Evolutionary conservation across 2,888 invertebrate species (phyloP).

Genomic region (Patella caerulea): DNA sequence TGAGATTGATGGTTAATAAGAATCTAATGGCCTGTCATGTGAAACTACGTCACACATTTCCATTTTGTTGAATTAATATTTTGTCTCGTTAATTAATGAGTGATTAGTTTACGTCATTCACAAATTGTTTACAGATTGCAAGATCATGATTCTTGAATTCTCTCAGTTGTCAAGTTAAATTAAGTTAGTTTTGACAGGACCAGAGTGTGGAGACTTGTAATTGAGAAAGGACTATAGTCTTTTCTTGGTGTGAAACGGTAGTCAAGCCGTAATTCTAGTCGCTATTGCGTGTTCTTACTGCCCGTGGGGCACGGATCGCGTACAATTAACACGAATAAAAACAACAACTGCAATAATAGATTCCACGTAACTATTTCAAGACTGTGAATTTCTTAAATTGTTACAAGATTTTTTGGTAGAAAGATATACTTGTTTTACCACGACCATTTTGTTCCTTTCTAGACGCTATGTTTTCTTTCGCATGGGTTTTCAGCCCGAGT

Average conservation of each 20-base stretch:
- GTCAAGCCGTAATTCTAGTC: no score
- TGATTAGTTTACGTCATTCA: conserved; percentile 6
- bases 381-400: conserved; percentile 18
- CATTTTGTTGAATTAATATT: background rate
- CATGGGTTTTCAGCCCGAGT: background rate
- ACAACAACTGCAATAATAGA: conserved; percentile 36
- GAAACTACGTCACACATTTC: no score
- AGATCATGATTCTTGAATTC: background rate
- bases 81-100: background rate
- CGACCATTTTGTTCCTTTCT: background rate
- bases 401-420: conserved; percentile 11
- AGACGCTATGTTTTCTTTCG: background rate
- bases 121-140: conserved; percentile 3
- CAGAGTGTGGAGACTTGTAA: background rate
- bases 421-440: background rate
- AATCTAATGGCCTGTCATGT: no score
- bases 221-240: no score
- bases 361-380: conserved; percentile 22
- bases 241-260: no score
- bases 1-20: no score
- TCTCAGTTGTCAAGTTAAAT: conserved; percentile 8
- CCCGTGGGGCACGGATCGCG: conserved; percentile 9
- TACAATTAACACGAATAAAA: conserved; percentile 24
- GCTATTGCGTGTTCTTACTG: background rate
- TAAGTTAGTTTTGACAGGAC: conserved; percentile 3